Evolutionary conservation across 1,140 invertebrate species (phyloP), one percentile per base, ranked within the genome.

Genomic region (Oscheius sp.): DNA sequence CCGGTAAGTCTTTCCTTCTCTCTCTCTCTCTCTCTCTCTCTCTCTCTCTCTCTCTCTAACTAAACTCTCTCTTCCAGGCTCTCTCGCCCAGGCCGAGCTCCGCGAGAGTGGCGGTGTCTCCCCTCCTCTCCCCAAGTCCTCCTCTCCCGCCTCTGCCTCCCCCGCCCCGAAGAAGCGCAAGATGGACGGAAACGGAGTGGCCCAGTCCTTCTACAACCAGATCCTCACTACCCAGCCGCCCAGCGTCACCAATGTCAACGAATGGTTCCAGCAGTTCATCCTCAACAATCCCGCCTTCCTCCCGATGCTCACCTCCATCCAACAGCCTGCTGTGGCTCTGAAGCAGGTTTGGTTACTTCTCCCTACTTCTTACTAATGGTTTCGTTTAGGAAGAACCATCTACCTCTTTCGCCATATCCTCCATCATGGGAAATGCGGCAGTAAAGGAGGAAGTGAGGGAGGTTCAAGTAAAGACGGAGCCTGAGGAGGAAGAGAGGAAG

Each of bases 41-140:
- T 71, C 10, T 52, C 69, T 1, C 69, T n/a, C n/a, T n/a, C n/a
- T n/a, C n/a, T 45, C 42, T 15, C 23, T 23, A 15, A 45, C 23
- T 15, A 45, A 45, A 45, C 0, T 59, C 10, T 59, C 26, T 18
- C 2, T 69, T 69, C 7, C 34, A 70, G 68, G 68, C 26, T 71
- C 69, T n/a, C 42, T 71, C 10, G 58, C 69, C 1, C 69, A 71
- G 29, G 31, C 58, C 15, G 69, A 71, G 23, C 61, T 71, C 0
- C 58, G 59, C n/a, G 69, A 58, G 1, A 61, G 59, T 23, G 61
- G 38, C 26, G 32, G 66, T 34, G 15, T 34, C 46, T 35, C 52
- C 46, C 26, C 66, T 45, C 7, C n/a, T 28, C 23, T 61, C 67
- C 1, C 7, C 26, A 38, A 35, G 18, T 2, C 2, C 26, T 34